Percentiles rank a stretch among this genome's conserved stretches.
Conservation (phyloP, 2,113 vertebrate genomes). For the Coryphaenoides rupestris region DNA sequence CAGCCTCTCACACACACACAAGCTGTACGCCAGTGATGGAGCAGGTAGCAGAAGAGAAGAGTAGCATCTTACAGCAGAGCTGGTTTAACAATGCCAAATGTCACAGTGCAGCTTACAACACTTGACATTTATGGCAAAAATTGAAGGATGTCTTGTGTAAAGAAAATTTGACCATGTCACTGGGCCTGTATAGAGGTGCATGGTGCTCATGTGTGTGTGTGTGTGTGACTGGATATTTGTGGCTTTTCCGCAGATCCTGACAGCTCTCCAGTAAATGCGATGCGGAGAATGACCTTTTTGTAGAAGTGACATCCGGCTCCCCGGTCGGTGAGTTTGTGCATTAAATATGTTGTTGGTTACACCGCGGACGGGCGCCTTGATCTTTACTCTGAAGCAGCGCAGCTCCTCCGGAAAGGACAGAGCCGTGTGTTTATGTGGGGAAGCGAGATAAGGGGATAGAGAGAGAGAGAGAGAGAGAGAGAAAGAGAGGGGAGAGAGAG, state of each 20-base stretch:
- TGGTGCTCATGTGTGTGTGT: neutral
- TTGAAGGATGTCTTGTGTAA: slow-evolving; percentile 5
- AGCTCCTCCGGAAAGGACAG: slow-evolving; percentile 16
- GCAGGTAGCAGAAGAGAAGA: slow-evolving; percentile 14
- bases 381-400: slow-evolving; percentile 46
- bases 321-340: slow-evolving; percentile 51
- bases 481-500: slow-evolving; percentile 15
- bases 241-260: slow-evolving; percentile 36
- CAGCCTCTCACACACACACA: no score
- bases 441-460: slow-evolving; percentile 4
- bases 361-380: slow-evolving; percentile 44
- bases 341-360: slow-evolving; percentile 58
- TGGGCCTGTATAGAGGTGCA: slow-evolving; percentile 6
- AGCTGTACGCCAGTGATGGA: slow-evolving; percentile 14
- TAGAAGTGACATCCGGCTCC: slow-evolving; percentile 54
- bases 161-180: slow-evolving; percentile 15
- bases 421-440: neutral
- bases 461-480: slow-evolving; percentile 30
- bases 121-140: slow-evolving; percentile 37
- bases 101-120: slow-evolving; percentile 12
- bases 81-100: slow-evolving; percentile 10
- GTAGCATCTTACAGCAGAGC: slow-evolving; percentile 10
- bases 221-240: slow-evolving; percentile 1
- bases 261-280: slow-evolving; percentile 44
- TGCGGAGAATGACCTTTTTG: slow-evolving; percentile 63